Evolutionary conservation across 2,113 vertebrate species (phyloP).

Genomic region (Pardalotus punctatus): DNA sequence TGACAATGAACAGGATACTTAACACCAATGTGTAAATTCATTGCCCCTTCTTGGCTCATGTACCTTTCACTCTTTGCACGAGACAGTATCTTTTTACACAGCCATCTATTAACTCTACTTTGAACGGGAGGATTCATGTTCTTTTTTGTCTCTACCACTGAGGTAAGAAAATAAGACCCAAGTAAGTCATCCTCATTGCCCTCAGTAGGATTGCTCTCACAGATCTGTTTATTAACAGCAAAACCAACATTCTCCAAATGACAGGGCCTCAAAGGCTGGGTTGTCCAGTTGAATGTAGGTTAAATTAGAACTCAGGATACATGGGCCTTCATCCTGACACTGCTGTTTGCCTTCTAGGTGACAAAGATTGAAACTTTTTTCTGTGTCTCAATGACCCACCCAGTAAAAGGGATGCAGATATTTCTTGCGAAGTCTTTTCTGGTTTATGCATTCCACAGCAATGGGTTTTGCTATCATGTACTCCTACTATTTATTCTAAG

Average conservation of each 20-base stretch:
- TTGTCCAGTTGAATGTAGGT: neutral
- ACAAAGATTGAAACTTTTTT: neutral
- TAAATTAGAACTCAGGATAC: neutral
- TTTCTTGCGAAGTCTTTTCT: neutral
- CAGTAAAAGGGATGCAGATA: neutral
- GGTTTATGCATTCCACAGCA: neutral
- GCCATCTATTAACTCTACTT: neutral
- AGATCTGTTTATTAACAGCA: neutral
- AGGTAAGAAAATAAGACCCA: neutral
- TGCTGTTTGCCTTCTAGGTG: neutral
- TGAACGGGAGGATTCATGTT: neutral
- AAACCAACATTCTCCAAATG: neutral
- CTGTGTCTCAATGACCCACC: neutral
- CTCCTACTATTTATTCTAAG: neutral
- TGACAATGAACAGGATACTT: neutral
- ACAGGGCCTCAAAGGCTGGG: neutral
- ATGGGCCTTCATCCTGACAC: neutral
- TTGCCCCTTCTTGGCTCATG: neutral
- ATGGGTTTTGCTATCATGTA: neutral
- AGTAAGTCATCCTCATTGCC: neutral
- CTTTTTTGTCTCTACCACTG: neutral
- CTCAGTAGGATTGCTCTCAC: neutral
- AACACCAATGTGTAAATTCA: neutral
- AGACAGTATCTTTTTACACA: neutral
- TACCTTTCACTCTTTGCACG: neutral